Evolutionary conservation across 2,797 vertebrate species (phyloP), one percentile per base, ranked within the genome.

Genomic region (Petrocephalus schoutedeni): DNA sequence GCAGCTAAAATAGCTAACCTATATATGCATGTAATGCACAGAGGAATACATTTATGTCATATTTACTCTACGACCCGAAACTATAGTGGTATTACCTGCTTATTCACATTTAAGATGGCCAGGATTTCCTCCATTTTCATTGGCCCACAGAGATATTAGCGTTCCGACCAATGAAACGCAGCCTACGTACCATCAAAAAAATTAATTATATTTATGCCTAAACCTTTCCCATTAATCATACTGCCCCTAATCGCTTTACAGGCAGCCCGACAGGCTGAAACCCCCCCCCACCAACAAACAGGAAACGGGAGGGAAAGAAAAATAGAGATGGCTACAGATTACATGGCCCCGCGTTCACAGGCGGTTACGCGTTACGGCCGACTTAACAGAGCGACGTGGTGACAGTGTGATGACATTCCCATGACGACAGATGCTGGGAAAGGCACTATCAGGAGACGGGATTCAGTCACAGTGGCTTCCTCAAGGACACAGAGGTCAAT

Each of bases 191-290:
- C 12, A 71, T 77, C 71, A 77, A 77, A 77, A 77, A 0, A 77
- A 56, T 59, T 59, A 59, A 86, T 86, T 86, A 16, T 58, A 86
- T 86, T 41, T 58, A 86, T 41, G 16, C 6, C 54, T 58, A 7
- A 16, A 56, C 28, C 23, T 54, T 86, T 41, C 84, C 32, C 56
- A 59, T 86, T 86, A 86, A 86, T 86, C 84, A 58, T 58, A 45
- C 54, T n/a, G 51, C 28, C 53, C 84, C 56, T 86, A 86, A 86
- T 86, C 28, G 14, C 84, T 59, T 58, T 10, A 59, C 32, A 58
- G 56, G 32, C 54, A 59, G 53, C 59, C 56, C 7, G 28, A 59
- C 54, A 32, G 54, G 28, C 84, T 36, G 32, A 16, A 16, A 85
- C 41, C 45, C 2, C 83, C 84, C 32, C 28, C 3, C 71, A 3